Evolutionary conservation across 2,888 invertebrate species (phyloP).

Genomic region (Arctia plantaginis): DNA sequence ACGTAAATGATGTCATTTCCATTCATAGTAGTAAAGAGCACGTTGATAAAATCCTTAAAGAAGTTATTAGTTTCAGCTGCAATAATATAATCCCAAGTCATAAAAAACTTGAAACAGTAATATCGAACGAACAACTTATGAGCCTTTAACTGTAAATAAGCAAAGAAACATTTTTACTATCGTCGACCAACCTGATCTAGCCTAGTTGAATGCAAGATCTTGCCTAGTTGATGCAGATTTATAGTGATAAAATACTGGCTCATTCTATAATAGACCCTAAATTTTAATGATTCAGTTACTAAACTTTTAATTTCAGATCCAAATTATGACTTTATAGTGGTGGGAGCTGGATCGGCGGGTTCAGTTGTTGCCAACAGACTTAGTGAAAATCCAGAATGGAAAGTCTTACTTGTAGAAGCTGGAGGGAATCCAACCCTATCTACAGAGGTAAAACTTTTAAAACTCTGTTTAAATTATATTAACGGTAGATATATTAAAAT

Average conservation of each 20-base stretch:
- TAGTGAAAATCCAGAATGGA: slow-evolving; percentile 85
- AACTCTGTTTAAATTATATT: not conserved
- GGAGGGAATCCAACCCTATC: slow-evolving; percentile 86
- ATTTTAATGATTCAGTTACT: not conserved
- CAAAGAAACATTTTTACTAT: not conserved
- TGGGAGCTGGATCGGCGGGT: slow-evolving; percentile 88
- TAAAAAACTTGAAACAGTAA: not conserved
- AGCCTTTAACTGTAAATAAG: not conserved
- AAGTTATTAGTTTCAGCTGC: not conserved
- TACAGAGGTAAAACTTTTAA: slow-evolving; percentile 58
- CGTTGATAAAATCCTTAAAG: not conserved
- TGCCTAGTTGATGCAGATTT: too few species aligned
- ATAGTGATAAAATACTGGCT: too few species aligned
- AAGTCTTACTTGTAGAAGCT: slow-evolving; percentile 86
- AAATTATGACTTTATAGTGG: slow-evolving; percentile 87
- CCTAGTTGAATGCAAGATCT: too few species aligned
- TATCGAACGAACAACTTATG: not conserved
- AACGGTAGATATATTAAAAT: not conserved
- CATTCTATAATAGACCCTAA: too few species aligned
- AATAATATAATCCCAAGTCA: not conserved
- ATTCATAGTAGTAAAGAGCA: not conserved
- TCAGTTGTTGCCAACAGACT: slow-evolving; percentile 87
- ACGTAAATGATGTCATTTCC: not conserved
- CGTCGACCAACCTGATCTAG: too few species aligned
- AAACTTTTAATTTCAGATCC: slow-evolving; percentile 57